Conservation (phyloP, 2,888 invertebrate species). For the Nymphalis c-album region DNA sequence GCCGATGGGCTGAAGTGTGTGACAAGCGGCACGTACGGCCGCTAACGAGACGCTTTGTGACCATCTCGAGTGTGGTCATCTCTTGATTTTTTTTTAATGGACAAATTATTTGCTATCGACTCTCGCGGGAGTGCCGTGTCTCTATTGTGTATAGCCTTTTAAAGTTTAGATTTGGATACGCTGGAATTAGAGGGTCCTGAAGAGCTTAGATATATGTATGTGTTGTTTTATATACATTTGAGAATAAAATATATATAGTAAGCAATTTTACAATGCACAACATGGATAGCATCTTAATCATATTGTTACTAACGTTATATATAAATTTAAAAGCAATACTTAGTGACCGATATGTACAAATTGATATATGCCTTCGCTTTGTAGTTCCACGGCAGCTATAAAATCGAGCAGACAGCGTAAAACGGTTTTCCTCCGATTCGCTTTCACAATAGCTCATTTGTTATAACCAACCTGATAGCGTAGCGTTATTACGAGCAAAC, state of each 20-base stretch:
- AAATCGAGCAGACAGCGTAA: conserved; percentile 70
- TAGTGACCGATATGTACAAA: not conserved
- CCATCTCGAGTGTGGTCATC: conserved; percentile 77
- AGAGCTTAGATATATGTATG: no score
- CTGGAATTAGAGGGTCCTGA: no score
- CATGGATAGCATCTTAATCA: not conserved
- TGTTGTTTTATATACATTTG: no score
- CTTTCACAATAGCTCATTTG: conserved; percentile 80
- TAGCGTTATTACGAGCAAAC: conserved; percentile 79
- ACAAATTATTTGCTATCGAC: conserved; percentile 72
- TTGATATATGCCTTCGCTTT: not conserved
- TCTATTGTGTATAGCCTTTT: conserved; percentile 66
- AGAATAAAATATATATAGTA: no score
- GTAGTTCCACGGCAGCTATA: conserved; percentile 48
- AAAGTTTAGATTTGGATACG: conserved; percentile 45
- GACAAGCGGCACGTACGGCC: conserved; percentile 78
- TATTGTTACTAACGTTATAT: not conserved
- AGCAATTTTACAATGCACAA: no score
- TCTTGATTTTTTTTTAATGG: conserved; percentile 78
- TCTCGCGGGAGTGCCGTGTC: conserved; percentile 60
- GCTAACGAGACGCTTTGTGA: conserved; percentile 82
- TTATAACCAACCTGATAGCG: conserved; percentile 78
- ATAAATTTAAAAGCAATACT: conserved; percentile 1
- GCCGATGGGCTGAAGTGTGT: conserved; percentile 78
- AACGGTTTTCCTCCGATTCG: conserved; percentile 75